phyloP scores from a whole-genome alignment of 2,888 invertebrate species.

The Napeogenes inachia region DNA sequence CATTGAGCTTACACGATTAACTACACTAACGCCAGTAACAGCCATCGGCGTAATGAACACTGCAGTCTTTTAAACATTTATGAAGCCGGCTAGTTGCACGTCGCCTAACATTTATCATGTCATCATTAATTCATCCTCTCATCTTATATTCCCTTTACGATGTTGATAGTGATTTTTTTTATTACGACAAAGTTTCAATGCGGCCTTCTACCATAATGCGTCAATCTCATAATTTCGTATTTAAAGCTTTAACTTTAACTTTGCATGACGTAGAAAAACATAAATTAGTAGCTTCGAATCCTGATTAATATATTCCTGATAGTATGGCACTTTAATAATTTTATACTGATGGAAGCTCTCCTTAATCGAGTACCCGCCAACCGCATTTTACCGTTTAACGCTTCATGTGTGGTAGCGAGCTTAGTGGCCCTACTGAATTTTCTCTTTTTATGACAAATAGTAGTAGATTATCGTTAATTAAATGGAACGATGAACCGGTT shows the following conservation, averaged over 20 bases:
- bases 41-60: conserved; percentile 51
- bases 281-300: conserved; percentile 55
- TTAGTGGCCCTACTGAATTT: conserved; percentile 73
- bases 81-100: conserved; percentile 45
- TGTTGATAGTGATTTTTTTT: conserved; percentile 16
- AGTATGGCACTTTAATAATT: conserved; percentile 38
- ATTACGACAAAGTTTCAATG: conserved; percentile 15
- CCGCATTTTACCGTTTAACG: conserved; percentile 68
- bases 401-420: conserved; percentile 73
- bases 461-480: conserved; percentile 59
- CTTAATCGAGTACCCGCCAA: conserved; percentile 50
- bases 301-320: conserved; percentile 50
- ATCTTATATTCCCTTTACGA: conserved; percentile 21
- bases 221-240: conserved; percentile 32
- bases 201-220: conserved; percentile 24
- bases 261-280: conserved; percentile 54
- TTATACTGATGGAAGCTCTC: conserved; percentile 54
- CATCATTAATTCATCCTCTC: conserved; percentile 21
- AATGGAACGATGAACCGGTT: conserved; percentile 70
- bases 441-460: conserved; percentile 64
- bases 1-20: conserved; percentile 75
- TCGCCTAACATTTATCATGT: conserved; percentile 43
- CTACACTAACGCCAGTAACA: conserved; percentile 74
- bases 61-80: conserved; percentile 46
- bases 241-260: conserved; percentile 50